phyloP scores from a whole-genome alignment of 1,140 invertebrate species.

The Tetraneura akinire region DNA sequence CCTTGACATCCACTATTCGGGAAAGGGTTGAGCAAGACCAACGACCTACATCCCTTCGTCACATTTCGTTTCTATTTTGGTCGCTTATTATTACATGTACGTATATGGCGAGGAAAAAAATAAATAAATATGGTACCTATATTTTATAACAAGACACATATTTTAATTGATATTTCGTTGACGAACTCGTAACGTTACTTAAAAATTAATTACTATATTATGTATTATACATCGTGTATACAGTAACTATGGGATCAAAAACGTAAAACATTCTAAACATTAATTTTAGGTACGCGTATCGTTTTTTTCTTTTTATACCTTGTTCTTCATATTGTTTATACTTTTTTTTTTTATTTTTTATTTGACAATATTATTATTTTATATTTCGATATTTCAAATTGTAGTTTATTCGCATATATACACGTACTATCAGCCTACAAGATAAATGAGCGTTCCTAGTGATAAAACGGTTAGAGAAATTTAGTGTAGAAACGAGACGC shows the following conservation, averaged over 20 bases:
- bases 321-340: no score
- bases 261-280: conserved; percentile 1
- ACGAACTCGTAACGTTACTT: background rate
- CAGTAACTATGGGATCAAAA: conserved; percentile 12
- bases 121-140: background rate
- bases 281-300: background rate
- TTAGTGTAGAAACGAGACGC: no score
- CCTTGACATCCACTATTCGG: background rate
- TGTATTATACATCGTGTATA: background rate
- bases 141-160: background rate
- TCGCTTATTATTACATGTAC: no score
- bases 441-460: no score
- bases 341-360: background rate
- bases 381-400: no score
- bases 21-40: conserved; percentile 43
- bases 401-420: no score
- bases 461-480: no score
- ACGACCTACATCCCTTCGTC: conserved; percentile 47
- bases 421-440: no score
- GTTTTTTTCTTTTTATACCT: no score
- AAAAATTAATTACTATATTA: conserved; percentile 5
- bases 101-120: background rate
- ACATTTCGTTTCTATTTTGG: conserved; percentile 47
- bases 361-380: background rate
- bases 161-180: conserved; percentile 1